Evolutionary conservation across 2,113 vertebrate species (phyloP).

Genomic region (Pseudopodoces humilis): DNA sequence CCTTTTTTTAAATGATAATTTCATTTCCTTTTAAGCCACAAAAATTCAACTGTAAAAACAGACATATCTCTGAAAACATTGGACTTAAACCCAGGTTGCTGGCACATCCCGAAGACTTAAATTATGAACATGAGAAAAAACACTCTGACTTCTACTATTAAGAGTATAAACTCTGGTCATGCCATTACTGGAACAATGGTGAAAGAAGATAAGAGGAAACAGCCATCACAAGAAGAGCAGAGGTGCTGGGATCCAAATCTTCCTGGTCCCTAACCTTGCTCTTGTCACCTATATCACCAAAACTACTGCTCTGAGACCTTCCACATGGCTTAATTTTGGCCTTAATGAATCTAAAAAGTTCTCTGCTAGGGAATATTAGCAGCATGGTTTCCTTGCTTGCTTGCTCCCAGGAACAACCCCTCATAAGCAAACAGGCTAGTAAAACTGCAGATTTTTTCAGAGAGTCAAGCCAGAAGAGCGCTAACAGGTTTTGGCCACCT

Average conservation of each 20-base stretch:
- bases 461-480: background rate
- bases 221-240: background rate
- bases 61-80: background rate
- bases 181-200: rapidly evolving
- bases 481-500: background rate
- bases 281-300: background rate
- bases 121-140: background rate
- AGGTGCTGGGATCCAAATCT: background rate
- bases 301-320: background rate
- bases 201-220: background rate
- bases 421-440: background rate
- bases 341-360: background rate
- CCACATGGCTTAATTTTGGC: background rate
- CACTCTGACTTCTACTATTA: background rate
- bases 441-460: background rate
- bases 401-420: background rate
- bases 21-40: background rate
- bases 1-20: too few species aligned
- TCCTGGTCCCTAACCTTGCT: background rate
- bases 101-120: background rate
- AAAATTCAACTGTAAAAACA: background rate
- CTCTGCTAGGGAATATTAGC: rapidly evolving
- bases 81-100: background rate
- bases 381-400: background rate
- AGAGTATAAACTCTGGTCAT: background rate